A percentile compares a stretch with the other conserved stretches of the same genome.
Conservation (phyloP, 2,797 vertebrate species). For the Thamnophis elegans region DNA sequence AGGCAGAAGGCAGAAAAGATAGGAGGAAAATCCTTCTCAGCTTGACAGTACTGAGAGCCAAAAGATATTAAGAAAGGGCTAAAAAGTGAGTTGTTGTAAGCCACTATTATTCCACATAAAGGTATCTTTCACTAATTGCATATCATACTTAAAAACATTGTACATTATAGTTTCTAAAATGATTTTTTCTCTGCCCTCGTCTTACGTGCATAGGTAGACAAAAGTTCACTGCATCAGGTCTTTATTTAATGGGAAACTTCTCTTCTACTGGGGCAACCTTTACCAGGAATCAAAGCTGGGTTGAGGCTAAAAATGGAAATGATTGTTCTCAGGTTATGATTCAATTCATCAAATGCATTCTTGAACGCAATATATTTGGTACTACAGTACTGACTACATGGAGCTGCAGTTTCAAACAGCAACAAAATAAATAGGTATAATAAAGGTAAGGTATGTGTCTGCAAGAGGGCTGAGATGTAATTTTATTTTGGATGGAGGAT, state of each 20-base stretch:
- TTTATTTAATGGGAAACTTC: neutral
- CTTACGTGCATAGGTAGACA: neutral
- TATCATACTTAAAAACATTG: neutral
- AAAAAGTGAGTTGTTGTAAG: neutral
- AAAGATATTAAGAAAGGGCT: neutral
- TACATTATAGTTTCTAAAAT: neutral
- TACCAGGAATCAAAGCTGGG: neutral
- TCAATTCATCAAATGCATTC: neutral
- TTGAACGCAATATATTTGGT: neutral
- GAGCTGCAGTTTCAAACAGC: neutral
- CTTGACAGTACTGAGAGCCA: neutral
- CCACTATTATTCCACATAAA: neutral
- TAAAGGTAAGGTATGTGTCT: neutral
- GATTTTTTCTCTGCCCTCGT: neutral
- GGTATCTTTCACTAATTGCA: neutral
- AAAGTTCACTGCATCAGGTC: neutral
- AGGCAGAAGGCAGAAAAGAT: conserved; percentile 11
- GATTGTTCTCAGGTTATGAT: neutral
- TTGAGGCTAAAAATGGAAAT: neutral
- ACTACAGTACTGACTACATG: neutral
- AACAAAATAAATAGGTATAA: neutral
- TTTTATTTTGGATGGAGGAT: neutral
- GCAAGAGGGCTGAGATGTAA: neutral
- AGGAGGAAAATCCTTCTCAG: neutral
- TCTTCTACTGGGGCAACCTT: neutral